Conservation (phyloP, 2,888 invertebrate genomes). For the Mythimna lalbum region DNA sequence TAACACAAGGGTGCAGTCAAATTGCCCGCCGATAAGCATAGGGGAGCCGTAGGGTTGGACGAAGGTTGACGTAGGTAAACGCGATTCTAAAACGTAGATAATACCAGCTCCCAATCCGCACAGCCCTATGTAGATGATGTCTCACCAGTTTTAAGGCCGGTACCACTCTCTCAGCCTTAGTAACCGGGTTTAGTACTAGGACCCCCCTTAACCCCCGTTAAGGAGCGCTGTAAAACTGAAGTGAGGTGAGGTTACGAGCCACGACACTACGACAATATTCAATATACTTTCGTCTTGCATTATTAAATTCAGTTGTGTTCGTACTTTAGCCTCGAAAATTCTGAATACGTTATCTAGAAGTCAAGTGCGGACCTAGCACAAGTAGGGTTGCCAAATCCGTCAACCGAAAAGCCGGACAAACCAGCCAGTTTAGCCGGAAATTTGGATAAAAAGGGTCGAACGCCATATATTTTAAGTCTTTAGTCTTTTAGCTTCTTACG, state of each 20-base stretch:
- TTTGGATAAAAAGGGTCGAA: no score
- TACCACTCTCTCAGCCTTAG: constrained; percentile 29
- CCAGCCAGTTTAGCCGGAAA: no score
- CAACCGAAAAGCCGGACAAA: no score
- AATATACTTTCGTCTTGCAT: constrained; percentile 46
- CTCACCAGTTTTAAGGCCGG: constrained; percentile 33
- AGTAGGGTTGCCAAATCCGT: no score
- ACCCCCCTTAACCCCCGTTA: constrained; percentile 42
- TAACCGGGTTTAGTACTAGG: constrained; percentile 40
- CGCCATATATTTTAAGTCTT: no score
- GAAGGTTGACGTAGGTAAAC: constrained; percentile 73
- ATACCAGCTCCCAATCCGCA: constrained; percentile 45
- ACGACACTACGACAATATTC: constrained; percentile 19
- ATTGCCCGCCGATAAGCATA: constrained; percentile 70
- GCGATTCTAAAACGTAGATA: constrained; percentile 62
- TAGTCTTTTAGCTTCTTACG: no score
- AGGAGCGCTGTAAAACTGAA: constrained; percentile 56
- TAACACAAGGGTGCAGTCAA: constrained; percentile 70
- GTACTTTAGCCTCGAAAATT: constrained; percentile 11
- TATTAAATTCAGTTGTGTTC: constrained; percentile 40
- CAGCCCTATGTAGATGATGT: constrained; percentile 46
- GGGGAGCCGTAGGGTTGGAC: constrained; percentile 67
- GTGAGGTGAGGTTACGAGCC: constrained; percentile 54
- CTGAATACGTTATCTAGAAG: constrained; percentile 20
- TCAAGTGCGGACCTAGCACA: constrained; percentile 6